Conservation (phyloP, 2,113 vertebrate genomes). For the Synodontis membranacea region DNA sequence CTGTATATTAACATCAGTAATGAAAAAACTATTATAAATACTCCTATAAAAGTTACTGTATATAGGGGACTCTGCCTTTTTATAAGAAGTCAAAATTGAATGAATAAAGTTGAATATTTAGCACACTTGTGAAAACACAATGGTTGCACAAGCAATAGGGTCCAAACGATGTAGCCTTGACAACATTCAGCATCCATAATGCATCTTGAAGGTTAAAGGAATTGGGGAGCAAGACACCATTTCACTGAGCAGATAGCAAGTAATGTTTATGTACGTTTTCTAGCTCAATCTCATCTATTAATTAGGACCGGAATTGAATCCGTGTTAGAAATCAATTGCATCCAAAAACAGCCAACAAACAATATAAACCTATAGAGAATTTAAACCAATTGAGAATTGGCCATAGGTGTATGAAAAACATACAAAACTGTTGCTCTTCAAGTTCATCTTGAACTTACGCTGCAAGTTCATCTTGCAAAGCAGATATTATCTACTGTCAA, state of each 20-base stretch:
- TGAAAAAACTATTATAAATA: no score
- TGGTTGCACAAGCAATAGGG: neutral
- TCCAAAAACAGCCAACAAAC: neutral
- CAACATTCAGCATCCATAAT: neutral
- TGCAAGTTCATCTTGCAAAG: neutral
- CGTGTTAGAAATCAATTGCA: neutral
- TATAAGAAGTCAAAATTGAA: neutral
- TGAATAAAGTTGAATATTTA: neutral
- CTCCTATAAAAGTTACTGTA: no score
- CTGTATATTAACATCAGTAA: no score
- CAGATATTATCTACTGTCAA: neutral
- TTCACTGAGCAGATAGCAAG: neutral
- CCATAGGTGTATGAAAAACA: neutral
- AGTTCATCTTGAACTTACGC: neutral
- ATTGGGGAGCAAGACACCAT: neutral
- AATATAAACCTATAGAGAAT: neutral
- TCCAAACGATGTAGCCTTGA: neutral
- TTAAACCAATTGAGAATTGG: neutral
- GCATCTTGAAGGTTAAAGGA: neutral
- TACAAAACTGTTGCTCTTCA: neutral
- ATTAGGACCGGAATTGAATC: neutral
- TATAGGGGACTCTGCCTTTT: no score
- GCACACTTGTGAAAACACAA: neutral
- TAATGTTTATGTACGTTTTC: neutral
- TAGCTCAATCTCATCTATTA: neutral